A percentile compares a stretch with the other conserved stretches of the same genome.
These are phyloP conservation scores for Novumbra hubbsi DNA, from an alignment of 2,797 vertebrate species.

Conservation along the genomic window DNA sequence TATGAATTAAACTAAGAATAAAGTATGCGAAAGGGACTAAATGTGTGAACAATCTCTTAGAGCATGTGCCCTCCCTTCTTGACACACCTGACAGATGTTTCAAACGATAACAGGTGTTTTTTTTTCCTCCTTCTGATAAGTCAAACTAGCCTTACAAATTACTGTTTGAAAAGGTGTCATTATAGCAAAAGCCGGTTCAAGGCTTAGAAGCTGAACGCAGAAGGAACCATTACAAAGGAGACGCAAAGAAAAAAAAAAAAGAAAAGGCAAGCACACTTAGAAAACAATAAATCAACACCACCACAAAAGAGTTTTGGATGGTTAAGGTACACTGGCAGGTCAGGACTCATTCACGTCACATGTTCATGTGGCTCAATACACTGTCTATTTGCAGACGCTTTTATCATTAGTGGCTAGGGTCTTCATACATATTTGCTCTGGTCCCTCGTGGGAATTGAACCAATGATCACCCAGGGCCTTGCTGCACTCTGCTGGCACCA, in stretches of 20 bases:
- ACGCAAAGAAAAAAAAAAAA: background rate
- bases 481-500: no score
- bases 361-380: background rate
- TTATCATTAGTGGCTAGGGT: no score
- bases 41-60: no score
- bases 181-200: background rate
- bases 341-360: background rate
- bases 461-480: no score
- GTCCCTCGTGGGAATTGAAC: no score
- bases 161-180: background rate
- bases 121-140: background rate
- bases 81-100: background rate
- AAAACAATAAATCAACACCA: background rate
- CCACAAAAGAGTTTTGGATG: background rate
- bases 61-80: background rate
- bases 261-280: no score
- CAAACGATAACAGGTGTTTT: background rate
- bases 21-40: no score
- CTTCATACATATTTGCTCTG: no score
- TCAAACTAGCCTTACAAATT: constrained; percentile 1
- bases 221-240: background rate
- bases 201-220: background rate
- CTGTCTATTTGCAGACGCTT: background rate
- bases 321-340: background rate
- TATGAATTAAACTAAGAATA: no score